These are phyloP conservation scores for Hetaerina americana DNA, from an alignment of 1,140 invertebrate genomes.

Conservation along the genomic window DNA sequence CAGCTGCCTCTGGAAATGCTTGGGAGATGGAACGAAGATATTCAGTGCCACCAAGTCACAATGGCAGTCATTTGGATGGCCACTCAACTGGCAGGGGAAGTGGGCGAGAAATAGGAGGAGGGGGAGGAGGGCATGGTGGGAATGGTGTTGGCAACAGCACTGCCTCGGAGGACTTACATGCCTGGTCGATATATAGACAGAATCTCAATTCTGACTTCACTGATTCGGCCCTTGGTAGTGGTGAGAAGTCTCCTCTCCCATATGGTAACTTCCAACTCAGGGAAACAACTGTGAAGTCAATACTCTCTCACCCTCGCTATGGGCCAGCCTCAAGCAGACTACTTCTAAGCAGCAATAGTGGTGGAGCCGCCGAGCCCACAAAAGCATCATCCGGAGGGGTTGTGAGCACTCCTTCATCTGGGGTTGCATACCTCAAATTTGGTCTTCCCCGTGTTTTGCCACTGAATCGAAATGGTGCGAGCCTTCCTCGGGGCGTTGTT, in stretches of 20 bases:
- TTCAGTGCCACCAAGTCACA: slow-evolving; percentile 60
- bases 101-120: neutral
- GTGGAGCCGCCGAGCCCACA: slow-evolving; percentile 4
- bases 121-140: neutral
- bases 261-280: slow-evolving; percentile 87
- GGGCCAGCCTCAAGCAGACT: slow-evolving; percentile 50
- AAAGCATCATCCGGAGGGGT: slow-evolving; percentile 55
- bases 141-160: neutral
- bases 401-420: slow-evolving; percentile 52
- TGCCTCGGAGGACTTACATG: slow-evolving; percentile 78
- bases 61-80: slow-evolving; percentile 4
- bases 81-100: neutral
- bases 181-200: slow-evolving; percentile 93
- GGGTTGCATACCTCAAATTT: slow-evolving; percentile 62
- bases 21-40: slow-evolving; percentile 41
- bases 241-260: slow-evolving; percentile 76
- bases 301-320: slow-evolving; percentile 79
- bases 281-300: slow-evolving; percentile 82
- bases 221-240: slow-evolving; percentile 79
- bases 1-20: neutral
- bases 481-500: slow-evolving; percentile 30
- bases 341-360: neutral
- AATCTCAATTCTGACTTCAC: slow-evolving; percentile 92
- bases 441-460: slow-evolving; percentile 81
- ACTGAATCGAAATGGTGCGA: slow-evolving; percentile 50